phyloP scores from a whole-genome alignment of 1,140 invertebrate species.

The Elysia chlorotica region DNA sequence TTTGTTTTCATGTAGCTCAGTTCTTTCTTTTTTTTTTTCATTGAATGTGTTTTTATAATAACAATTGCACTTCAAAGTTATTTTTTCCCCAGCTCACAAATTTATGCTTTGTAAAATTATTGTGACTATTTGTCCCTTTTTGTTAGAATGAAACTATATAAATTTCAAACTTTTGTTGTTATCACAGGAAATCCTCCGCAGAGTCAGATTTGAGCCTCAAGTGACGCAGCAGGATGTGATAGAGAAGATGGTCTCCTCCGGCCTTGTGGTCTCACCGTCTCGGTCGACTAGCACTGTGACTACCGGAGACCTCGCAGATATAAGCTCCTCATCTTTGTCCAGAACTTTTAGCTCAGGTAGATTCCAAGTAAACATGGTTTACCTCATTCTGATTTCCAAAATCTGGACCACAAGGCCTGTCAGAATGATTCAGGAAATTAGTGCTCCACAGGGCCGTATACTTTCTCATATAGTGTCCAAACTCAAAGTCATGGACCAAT shows the following conservation, averaged over 20 bases:
- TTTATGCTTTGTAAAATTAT: not conserved
- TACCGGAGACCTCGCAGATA: constrained; percentile 48
- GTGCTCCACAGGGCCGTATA: too few relatives aligned
- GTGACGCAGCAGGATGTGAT: not conserved
- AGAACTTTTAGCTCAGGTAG: constrained; percentile 19
- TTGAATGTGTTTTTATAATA: not conserved
- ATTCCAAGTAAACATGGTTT: too few relatives aligned
- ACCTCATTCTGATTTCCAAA: too few relatives aligned
- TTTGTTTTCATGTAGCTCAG: not conserved
- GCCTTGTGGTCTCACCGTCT: constrained; percentile 33
- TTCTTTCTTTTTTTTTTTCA: not conserved
- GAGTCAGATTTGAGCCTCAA: constrained; percentile 7
- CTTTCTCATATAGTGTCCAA: too few relatives aligned
- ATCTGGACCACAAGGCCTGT: too few relatives aligned
- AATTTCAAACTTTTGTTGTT: not conserved
- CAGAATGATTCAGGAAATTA: too few relatives aligned
- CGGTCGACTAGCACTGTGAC: constrained; percentile 38
- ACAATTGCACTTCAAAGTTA: not conserved
- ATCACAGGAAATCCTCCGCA: not conserved
- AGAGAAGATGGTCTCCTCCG: constrained; percentile 1
- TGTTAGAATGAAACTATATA: not conserved
- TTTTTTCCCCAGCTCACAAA: not conserved
- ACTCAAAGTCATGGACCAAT: too few relatives aligned
- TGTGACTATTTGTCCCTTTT: not conserved
- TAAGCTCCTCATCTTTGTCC: constrained; percentile 37